Evolutionary conservation across 2,113 vertebrate species (phyloP), one percentile per base, ranked within the genome.

Genomic region (Euleptes europaea): DNA sequence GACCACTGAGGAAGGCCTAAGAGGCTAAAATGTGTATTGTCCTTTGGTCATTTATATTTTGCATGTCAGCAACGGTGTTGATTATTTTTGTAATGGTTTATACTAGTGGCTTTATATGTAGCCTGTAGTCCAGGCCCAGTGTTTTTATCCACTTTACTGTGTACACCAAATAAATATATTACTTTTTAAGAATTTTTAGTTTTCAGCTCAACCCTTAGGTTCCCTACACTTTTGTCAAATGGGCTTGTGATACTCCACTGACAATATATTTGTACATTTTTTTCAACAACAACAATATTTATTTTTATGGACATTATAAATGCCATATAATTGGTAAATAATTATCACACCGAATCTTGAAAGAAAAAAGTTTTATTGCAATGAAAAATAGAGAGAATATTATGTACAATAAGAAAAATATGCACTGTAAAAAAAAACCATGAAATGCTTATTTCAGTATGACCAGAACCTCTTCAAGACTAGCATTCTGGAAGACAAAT

Each of bases 331-430:
- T 17, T 49, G 31, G 49, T 69, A 3, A 80, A 91, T 90, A 88
- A 47, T 13, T 69, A 42, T 28, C 35, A 69, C 31, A 47, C 17
- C 35, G 2, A 35, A 1, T 80, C 47, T 90, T 82, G 79, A 86
- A 86, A 77, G 60, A 81, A 83, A 83, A 63, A 66, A 28, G 26
- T 6, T 94, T 95, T 95, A 94, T 95, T 95, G 90, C 60, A 74
- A 60, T 93, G 90, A 93, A 94, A 82, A 93, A 91, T 89, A 87
- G 51, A 83, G 87, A 85, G 54, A 78, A 28, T 77, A 67, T 90
- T 78, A 88, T 78, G 73, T 76, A 89, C 54, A 93, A 10, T 91
- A 69, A 91, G 19, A 88, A 90, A 86, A 79, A 69, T 67, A 76
- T 67, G 44, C 74, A 66, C 57, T 78, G 80, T 90, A 85, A 89